Percentiles rank a stretch among this genome's conserved stretches.
Evolutionary conservation across 1,140 invertebrate species (phyloP).

Genomic region (Wasmannia auropunctata): DNA sequence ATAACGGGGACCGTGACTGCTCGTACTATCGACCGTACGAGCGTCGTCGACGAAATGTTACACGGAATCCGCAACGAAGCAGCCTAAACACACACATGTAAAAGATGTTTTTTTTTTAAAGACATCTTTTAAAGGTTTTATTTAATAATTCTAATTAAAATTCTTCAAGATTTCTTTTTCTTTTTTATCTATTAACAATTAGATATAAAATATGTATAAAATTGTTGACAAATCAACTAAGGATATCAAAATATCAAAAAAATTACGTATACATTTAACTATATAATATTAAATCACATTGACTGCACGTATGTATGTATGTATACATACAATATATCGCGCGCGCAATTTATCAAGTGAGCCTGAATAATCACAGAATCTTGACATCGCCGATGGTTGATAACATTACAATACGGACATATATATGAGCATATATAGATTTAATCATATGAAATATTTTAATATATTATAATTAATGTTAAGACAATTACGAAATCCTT

Average conservation of each 20-base stretch:
- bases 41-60: background rate
- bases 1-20: conserved; percentile 62
- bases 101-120: background rate
- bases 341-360: background rate
- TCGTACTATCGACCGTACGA: background rate
- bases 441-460: too few relatives aligned
- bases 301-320: too few relatives aligned
- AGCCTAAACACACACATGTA: background rate
- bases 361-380: background rate
- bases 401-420: background rate
- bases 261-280: background rate
- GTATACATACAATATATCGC: too few relatives aligned
- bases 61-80: background rate
- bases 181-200: background rate
- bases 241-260: background rate
- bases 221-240: background rate
- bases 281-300: too few relatives aligned
- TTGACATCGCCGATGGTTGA: background rate
- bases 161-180: background rate
- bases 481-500: background rate
- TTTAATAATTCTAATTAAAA: background rate
- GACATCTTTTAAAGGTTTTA: background rate
- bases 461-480: too few relatives aligned
- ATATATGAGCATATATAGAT: too few relatives aligned
- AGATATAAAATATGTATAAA: background rate